Evolutionary conservation across 2,888 invertebrate genomes (phyloP).

Genomic region (Hipparchia sbordonii): DNA sequence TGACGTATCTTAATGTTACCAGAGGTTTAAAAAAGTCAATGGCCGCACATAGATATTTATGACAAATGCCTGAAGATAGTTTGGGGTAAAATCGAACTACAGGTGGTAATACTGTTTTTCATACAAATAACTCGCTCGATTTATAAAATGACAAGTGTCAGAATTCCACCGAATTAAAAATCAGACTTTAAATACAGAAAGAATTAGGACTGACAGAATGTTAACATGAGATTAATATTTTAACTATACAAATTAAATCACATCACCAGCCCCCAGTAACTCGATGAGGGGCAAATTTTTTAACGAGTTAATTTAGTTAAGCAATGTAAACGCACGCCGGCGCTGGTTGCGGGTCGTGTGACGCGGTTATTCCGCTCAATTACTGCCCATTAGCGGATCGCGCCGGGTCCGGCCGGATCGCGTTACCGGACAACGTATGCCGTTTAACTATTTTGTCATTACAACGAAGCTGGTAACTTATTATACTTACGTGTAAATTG

Average conservation of each 20-base stretch:
- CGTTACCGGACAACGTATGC: conserved; percentile 47
- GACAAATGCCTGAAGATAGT: too few species aligned
- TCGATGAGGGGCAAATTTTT: conserved; percentile 32
- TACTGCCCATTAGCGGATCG: conserved; percentile 66
- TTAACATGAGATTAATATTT: conserved; percentile 9
- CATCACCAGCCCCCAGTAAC: conserved; percentile 25
- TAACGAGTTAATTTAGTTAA: conserved; percentile 43
- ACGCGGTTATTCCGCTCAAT: conserved; percentile 74
- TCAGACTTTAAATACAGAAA: too few species aligned
- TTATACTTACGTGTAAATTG: too few species aligned
- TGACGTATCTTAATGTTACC: too few species aligned
- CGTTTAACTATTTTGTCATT: background rate
- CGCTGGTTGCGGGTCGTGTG: conserved; percentile 48
- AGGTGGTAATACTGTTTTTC: too few species aligned
- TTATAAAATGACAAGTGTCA: too few species aligned
- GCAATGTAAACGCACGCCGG: conserved; percentile 56
- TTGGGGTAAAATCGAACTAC: too few species aligned
- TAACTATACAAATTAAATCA: conserved; percentile 23
- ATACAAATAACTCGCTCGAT: too few species aligned
- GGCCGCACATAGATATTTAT: too few species aligned
- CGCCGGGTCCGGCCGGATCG: conserved; percentile 54
- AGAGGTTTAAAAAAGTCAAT: too few species aligned
- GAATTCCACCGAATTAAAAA: too few species aligned
- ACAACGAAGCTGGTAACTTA: background rate
- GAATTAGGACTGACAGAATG: background rate